phyloP scores from a whole-genome alignment of 2,888 invertebrate species.

The Crematogaster levior region DNA sequence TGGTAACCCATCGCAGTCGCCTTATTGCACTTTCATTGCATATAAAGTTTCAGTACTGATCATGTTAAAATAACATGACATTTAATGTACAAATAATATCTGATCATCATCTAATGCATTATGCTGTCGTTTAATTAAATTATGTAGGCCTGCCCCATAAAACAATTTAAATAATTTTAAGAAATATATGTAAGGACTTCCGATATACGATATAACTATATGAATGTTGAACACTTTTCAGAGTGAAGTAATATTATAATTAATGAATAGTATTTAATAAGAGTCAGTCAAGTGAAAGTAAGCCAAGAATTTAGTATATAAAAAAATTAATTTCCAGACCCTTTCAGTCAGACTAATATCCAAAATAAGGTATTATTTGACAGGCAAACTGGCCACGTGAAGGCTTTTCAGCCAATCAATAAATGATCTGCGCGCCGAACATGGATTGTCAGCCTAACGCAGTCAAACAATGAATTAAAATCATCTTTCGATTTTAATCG shows the following conservation, averaged over 20 bases:
- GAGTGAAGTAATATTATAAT: conserved; percentile 5
- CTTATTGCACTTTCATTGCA: conserved; percentile 82
- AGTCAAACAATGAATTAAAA: too few relatives aligned
- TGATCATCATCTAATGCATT: conserved; percentile 13
- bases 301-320: too few relatives aligned
- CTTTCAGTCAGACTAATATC: too few relatives aligned
- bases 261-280: conserved; percentile 14
- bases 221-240: conserved; percentile 15
- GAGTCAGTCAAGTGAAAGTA: too few relatives aligned
- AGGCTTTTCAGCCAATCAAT: too few relatives aligned
- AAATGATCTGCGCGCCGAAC: too few relatives aligned
- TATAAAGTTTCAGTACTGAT: conserved; percentile 67
- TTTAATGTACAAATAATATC: conserved; percentile 53
- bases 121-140: conserved; percentile 30
- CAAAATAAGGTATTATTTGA: too few relatives aligned
- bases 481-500: too few relatives aligned
- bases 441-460: too few relatives aligned
- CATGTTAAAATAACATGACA: conserved; percentile 63
- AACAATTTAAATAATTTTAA: conserved; percentile 40
- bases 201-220: conserved; percentile 12
- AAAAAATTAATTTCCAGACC: too few relatives aligned
- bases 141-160: conserved; percentile 41
- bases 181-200: conserved; percentile 7
- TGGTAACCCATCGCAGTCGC: conserved; percentile 82
- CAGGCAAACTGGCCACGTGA: too few relatives aligned